Conservation (phyloP, 2,113 vertebrate species). For the Vidua chalybeata region DNA sequence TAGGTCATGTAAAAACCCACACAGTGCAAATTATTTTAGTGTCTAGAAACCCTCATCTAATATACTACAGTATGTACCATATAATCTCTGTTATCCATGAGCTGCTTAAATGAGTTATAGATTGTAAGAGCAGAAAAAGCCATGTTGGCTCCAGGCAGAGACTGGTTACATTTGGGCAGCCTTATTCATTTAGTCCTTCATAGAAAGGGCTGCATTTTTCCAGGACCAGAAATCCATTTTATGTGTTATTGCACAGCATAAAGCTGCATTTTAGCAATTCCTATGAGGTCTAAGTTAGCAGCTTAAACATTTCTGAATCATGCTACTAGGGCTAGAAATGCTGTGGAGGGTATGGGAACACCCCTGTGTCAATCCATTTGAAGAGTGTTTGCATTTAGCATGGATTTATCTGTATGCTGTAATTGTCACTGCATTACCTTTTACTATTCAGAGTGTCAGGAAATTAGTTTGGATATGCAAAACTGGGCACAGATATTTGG, state of each 20-base stretch:
- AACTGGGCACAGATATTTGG: not conserved
- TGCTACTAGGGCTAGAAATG: not conserved
- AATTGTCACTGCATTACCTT: not conserved
- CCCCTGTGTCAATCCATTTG: fast-evolving
- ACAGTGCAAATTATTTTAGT: not conserved
- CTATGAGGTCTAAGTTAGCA: not conserved
- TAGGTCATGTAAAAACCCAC: not conserved
- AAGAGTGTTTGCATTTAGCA: not conserved
- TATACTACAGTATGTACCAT: not conserved
- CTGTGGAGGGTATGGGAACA: not conserved
- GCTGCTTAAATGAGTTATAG: not conserved
- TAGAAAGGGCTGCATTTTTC: not conserved
- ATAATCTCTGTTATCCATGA: not conserved
- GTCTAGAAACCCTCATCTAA: not conserved
- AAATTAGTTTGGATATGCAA: not conserved
- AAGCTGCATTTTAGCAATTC: not conserved
- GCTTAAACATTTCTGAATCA: not conserved
- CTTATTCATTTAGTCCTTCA: not conserved
- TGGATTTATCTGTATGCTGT: not conserved
- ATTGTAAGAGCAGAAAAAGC: not conserved
- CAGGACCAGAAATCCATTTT: not conserved
- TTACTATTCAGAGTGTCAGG: not conserved
- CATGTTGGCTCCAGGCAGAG: not conserved
- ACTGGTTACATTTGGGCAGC: not conserved
- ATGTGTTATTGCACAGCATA: not conserved